These are phyloP conservation scores for Crepidodera aurea DNA, from an alignment of 2,888 invertebrate genomes.

Conservation along the genomic window DNA sequence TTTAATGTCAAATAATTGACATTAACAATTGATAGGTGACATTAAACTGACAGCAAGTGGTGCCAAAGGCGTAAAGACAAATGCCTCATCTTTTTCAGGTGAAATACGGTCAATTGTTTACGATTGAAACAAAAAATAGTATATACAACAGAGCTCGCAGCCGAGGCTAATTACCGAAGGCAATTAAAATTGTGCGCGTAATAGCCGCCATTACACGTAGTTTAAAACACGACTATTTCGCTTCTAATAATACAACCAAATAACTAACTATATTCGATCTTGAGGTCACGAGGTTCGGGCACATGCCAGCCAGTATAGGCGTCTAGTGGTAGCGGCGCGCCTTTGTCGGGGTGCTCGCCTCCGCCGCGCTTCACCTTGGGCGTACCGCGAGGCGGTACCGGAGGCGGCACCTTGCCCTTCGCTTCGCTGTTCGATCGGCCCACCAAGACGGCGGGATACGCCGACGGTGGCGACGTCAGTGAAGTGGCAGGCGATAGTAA, in stretches of 20 bases:
- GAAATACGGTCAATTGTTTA: no score
- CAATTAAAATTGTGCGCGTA: no score
- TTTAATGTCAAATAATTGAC: no score
- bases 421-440: slow-evolving; percentile 64
- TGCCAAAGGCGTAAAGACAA: no score
- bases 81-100: no score
- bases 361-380: slow-evolving; percentile 71
- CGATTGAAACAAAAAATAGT: no score
- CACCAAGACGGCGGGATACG: slow-evolving; percentile 79
- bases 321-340: slow-evolving; percentile 48
- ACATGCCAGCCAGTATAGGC: slow-evolving; percentile 18
- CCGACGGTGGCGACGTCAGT: slow-evolving; percentile 64
- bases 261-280: slow-evolving; percentile 26
- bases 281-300: slow-evolving; percentile 18
- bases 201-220: no score
- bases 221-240: background rate
- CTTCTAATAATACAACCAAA: background rate
- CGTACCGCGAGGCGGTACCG: slow-evolving; percentile 86
- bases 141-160: no score
- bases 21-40: no score
- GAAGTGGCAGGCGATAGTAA: slow-evolving; percentile 56
- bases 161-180: no score
- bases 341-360: slow-evolving; percentile 60
- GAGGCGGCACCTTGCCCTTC: slow-evolving; percentile 84
- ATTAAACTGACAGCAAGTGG: no score